Conservation (phyloP, 2,888 invertebrate species). For the Xestobium rufovillosum region DNA sequence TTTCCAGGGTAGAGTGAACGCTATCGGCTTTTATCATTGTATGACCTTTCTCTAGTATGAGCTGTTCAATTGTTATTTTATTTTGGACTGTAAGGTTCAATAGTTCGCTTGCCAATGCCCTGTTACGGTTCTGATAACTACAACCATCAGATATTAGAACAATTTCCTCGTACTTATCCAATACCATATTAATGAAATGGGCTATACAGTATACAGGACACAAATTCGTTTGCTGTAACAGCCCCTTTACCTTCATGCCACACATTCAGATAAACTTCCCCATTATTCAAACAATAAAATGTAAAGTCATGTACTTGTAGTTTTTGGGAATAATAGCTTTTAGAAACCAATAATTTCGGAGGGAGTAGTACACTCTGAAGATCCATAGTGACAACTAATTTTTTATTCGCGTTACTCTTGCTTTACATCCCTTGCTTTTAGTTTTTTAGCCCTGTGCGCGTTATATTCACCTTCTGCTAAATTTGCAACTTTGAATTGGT, state of each 20-base stretch:
- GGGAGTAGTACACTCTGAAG: conserved; percentile 12
- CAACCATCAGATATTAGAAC: conserved; percentile 19
- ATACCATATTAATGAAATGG: too few relatives aligned
- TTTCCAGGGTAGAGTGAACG: too few relatives aligned
- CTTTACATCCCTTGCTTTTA: conserved; percentile 1
- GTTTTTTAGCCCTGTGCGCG: conserved; percentile 5
- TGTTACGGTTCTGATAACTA: conserved; percentile 14
- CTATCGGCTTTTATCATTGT: too few relatives aligned
- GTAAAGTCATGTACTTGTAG: conserved; percentile 13
- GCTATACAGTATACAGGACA: too few relatives aligned
- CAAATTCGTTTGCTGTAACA: too few relatives aligned
- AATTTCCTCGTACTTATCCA: conserved; percentile 7
- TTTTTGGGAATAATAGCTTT: conserved; percentile 8
- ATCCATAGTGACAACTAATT: conserved; percentile 11
- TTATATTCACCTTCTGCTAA: conserved; percentile 11
- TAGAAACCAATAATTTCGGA: conserved; percentile 9
- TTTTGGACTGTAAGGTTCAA: too few relatives aligned
- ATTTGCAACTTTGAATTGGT: conserved; percentile 5
- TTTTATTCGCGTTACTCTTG: conserved; percentile 6
- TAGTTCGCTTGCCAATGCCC: conserved; percentile 10
- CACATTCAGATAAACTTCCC: conserved; percentile 3
- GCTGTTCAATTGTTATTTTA: too few relatives aligned
- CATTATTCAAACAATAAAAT: conserved; percentile 12
- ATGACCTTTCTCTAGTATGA: too few relatives aligned
- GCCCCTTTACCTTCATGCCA: too few relatives aligned